phyloP scores from a whole-genome alignment of 2,888 invertebrate species.

The Branchipolynoe longqiensis region DNA sequence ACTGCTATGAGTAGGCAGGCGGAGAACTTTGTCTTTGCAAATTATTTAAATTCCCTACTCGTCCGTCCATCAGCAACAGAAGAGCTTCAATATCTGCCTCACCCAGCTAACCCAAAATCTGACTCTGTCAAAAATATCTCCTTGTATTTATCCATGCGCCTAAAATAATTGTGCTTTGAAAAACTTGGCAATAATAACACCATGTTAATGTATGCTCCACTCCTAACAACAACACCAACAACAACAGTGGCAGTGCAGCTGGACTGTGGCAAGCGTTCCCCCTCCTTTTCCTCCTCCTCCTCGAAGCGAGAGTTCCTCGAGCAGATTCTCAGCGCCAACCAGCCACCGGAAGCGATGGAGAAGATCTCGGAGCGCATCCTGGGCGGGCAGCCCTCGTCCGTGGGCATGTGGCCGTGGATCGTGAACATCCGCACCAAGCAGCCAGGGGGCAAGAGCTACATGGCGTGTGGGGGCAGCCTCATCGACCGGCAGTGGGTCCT shows the following conservation, averaged over 20 bases:
- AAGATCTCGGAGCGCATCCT: neutral
- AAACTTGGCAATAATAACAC: too few relatives aligned
- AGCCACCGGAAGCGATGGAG: neutral
- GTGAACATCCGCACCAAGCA: slow-evolving; percentile 17
- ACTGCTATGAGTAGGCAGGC: too few relatives aligned
- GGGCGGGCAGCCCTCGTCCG: neutral
- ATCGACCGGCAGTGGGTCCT: slow-evolving; percentile 22
- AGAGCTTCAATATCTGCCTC: too few relatives aligned
- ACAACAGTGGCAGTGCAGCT: slow-evolving; percentile 8
- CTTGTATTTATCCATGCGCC: too few relatives aligned
- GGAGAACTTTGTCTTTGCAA: too few relatives aligned
- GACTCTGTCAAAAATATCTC: too few relatives aligned
- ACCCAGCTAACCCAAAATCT: too few relatives aligned
- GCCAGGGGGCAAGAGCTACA: neutral
- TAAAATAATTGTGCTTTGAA: too few relatives aligned
- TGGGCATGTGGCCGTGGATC: slow-evolving; percentile 41
- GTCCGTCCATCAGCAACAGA: too few relatives aligned
- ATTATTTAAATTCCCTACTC: too few relatives aligned
- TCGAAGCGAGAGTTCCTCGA: slow-evolving; percentile 14
- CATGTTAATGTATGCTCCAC: too few relatives aligned
- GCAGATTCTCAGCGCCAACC: neutral
- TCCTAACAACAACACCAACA: neutral
- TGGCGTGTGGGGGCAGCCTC: slow-evolving; percentile 47
- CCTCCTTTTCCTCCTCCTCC: neutral
- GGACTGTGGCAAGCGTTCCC: neutral